A percentile compares a stretch with the other conserved stretches of the same genome.
Conservation (phyloP, 2,888 invertebrate genomes). For the Dromius quadrimaculatus region DNA sequence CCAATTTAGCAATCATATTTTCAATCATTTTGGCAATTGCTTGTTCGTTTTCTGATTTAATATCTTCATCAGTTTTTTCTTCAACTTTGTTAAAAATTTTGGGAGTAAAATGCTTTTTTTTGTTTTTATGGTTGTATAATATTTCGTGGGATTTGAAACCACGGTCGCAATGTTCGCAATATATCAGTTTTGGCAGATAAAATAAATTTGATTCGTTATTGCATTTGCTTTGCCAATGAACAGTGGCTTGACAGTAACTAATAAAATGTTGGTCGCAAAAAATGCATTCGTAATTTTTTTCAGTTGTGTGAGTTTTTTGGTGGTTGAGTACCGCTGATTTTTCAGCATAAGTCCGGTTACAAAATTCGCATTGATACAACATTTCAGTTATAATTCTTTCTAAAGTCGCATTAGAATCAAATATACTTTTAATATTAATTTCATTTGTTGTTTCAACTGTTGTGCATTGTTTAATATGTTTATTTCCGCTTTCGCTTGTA, state of each 20-base stretch:
- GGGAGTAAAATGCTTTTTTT: constrained; percentile 67
- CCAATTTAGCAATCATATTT: constrained; percentile 63
- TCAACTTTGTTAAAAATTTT: constrained; percentile 60
- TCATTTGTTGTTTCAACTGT: neutral
- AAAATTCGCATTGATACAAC: constrained; percentile 73
- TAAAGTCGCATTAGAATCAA: constrained; percentile 44
- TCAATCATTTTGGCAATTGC: constrained; percentile 63
- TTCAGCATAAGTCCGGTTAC: constrained; percentile 71
- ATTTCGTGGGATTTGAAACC: constrained; percentile 68
- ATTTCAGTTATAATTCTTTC: constrained; percentile 64
- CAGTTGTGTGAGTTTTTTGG: constrained; percentile 65
- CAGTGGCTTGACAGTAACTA: constrained; percentile 69
- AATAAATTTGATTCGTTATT: constrained; percentile 67
- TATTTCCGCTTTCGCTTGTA: constrained; percentile 54
- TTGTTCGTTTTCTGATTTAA: constrained; percentile 60
- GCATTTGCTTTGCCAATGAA: constrained; percentile 70
- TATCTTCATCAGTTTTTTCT: constrained; percentile 49
- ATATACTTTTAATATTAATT: constrained; percentile 30
- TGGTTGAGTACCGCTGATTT: constrained; percentile 67
- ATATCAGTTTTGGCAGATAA: constrained; percentile 66
- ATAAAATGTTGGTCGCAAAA: constrained; percentile 66
- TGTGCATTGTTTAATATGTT: constrained; percentile 36
- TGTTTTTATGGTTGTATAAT: constrained; percentile 72
- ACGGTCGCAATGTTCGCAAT: constrained; percentile 67
- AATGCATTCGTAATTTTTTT: constrained; percentile 67